These are phyloP conservation scores for Nycticebus coucang DNA, from an alignment of 2,113 vertebrate genomes.

Conservation along the genomic window DNA sequence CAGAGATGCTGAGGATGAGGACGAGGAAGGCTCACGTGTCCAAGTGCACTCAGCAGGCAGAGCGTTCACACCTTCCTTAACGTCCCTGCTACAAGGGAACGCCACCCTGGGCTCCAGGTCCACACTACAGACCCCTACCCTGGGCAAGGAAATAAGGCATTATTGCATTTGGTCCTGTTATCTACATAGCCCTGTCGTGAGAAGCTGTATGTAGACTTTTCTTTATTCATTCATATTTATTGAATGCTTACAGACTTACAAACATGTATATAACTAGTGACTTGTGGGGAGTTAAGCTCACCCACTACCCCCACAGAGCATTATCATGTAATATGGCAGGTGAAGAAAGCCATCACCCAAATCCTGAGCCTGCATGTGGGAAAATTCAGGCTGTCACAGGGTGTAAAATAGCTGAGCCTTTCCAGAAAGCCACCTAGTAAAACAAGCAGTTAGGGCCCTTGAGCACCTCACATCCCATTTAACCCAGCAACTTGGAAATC, in stretches of 20 bases:
- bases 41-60: accelerated
- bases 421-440: background rate
- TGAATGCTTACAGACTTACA: no score
- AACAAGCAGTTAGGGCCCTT: background rate
- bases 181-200: background rate
- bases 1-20: accelerated
- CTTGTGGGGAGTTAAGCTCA: accelerated
- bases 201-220: background rate
- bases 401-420: background rate
- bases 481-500: background rate
- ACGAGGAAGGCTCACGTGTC: accelerated
- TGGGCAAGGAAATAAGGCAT: accelerated
- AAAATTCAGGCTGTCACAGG: background rate
- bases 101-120: background rate
- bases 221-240: background rate
- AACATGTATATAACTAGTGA: background rate
- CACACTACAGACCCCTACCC: accelerated
- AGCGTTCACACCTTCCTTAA: accelerated
- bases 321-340: accelerated
- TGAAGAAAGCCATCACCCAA: background rate
- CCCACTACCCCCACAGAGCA: accelerated
- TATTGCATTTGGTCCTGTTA: accelerated
- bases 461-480: accelerated
- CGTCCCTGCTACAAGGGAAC: accelerated
- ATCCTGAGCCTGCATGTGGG: background rate